These are phyloP conservation scores for Melipona beecheii DNA, from an alignment of 2,888 invertebrate genomes.

Conservation along the genomic window DNA sequence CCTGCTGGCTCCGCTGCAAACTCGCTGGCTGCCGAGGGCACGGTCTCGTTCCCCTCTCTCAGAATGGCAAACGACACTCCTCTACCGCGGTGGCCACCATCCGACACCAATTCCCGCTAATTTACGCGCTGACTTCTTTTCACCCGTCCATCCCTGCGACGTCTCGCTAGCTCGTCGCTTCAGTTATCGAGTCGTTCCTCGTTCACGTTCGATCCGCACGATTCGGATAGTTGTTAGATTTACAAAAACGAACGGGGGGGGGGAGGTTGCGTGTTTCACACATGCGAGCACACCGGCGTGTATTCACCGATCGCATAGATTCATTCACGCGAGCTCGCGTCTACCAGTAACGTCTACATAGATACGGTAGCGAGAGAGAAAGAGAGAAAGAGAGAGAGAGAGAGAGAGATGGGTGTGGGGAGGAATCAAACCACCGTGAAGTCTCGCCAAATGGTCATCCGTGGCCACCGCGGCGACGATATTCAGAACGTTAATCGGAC, in stretches of 20 bases:
- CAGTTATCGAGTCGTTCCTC: neutral
- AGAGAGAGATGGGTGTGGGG: neutral
- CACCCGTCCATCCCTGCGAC: constrained; percentile 71
- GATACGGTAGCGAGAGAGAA: neutral
- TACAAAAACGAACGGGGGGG: neutral
- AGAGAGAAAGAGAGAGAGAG: neutral
- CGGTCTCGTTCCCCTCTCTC: constrained; percentile 58
- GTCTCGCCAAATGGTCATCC: constrained; percentile 61
- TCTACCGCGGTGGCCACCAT: constrained; percentile 8
- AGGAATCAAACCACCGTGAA: constrained; percentile 58
- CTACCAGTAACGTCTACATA: neutral
- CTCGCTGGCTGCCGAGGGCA: constrained; percentile 41
- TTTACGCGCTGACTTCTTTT: constrained; percentile 80
- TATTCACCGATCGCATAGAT: neutral
- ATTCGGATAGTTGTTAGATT: constrained; percentile 9
- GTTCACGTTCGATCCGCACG: neutral
- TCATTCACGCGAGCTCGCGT: neutral
- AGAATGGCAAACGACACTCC: constrained; percentile 53
- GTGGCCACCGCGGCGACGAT: constrained; percentile 67
- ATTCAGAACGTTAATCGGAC: constrained; percentile 77
- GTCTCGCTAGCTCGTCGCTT: constrained; percentile 55
- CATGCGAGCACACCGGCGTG: neutral
- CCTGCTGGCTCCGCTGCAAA: constrained; percentile 30
- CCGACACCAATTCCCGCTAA: constrained; percentile 77
- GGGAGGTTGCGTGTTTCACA: neutral